Conservation (phyloP, 2,888 invertebrate species). For the Tuberolachnus salignus region DNA sequence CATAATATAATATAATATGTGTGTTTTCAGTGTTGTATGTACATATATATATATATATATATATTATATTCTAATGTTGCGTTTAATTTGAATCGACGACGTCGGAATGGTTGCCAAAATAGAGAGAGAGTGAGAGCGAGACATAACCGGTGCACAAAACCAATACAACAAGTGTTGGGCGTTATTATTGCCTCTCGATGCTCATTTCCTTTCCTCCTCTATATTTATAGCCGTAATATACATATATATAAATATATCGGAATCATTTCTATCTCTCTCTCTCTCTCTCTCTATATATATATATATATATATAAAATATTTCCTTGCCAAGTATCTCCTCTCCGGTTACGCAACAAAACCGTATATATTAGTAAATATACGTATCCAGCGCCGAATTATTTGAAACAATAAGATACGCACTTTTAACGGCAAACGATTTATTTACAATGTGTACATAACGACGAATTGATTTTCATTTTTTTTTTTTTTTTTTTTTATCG, state of each 20-base stretch:
- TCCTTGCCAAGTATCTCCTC: too few species aligned
- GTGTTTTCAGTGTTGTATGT: too few species aligned
- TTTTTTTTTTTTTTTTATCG: too few species aligned
- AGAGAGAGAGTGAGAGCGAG: too few species aligned
- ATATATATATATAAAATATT: too few species aligned
- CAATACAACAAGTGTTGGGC: constrained; percentile 53
- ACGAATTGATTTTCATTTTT: too few species aligned
- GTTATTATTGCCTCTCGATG: constrained; percentile 40
- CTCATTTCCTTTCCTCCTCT: neutral
- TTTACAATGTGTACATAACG: too few species aligned
- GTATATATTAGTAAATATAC: neutral
- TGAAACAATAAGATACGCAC: neutral
- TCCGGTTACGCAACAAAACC: too few species aligned
- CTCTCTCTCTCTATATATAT: neutral
- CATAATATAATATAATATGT: too few species aligned
- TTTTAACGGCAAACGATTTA: constrained; percentile 19
- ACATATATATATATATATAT: too few species aligned
- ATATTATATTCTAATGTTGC: too few species aligned
- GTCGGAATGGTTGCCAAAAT: constrained; percentile 41
- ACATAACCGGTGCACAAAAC: constrained; percentile 19
- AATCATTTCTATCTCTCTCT: constrained; percentile 1
- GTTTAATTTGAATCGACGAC: constrained; percentile 45
- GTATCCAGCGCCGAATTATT: neutral
- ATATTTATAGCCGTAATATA: neutral
- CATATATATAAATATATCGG: neutral